phyloP scores from a whole-genome alignment of 2,888 invertebrate genomes.

The Conomelus anceps region DNA sequence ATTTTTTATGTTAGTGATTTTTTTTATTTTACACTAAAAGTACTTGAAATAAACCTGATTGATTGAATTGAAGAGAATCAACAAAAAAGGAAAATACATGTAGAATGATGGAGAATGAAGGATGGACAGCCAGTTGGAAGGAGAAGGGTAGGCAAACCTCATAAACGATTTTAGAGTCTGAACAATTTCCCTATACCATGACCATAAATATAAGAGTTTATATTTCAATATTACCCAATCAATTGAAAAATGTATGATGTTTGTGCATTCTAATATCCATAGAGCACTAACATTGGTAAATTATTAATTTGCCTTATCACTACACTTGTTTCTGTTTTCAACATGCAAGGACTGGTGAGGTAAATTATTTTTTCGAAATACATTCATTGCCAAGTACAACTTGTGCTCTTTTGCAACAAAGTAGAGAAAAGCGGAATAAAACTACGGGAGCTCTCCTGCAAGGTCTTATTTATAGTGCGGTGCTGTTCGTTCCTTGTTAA shows the following conservation, averaged over 20 bases:
- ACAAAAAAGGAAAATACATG: no score
- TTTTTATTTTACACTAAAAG: no score
- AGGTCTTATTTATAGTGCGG: neutral
- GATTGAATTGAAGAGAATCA: no score
- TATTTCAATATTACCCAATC: neutral
- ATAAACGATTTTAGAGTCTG: no score
- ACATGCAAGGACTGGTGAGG: neutral
- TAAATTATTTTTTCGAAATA: neutral
- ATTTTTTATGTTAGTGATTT: no score
- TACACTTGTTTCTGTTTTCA: neutral
- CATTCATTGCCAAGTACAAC: neutral
- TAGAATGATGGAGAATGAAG: no score
- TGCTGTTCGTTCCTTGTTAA: neutral
- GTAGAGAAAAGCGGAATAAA: neutral
- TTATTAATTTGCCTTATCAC: neutral
- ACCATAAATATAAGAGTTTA: neutral
- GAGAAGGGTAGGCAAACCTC: no score
- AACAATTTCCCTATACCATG: no score
- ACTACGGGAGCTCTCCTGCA: neutral
- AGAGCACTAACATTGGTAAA: neutral
- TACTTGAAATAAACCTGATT: no score
- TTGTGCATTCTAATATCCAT: neutral
- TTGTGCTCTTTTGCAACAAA: neutral
- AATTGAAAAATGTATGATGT: neutral
- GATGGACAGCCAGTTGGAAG: no score